phyloP scores from a whole-genome alignment of 2,797 vertebrate genomes.

The Argyrosomus regius region DNA sequence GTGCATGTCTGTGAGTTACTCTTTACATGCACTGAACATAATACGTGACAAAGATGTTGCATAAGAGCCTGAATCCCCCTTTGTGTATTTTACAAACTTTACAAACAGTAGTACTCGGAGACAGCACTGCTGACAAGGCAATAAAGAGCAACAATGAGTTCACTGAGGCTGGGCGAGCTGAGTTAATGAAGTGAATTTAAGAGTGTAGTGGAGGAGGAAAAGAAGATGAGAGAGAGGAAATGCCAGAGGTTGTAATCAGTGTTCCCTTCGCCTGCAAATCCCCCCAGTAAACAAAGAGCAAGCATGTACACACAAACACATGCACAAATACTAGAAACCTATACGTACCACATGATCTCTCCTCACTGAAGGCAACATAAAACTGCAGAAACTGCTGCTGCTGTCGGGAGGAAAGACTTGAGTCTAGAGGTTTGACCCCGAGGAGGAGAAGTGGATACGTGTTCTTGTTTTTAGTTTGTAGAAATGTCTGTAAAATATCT shows the following conservation, averaged over 20 bases:
- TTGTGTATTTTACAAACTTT: conserved; percentile 6
- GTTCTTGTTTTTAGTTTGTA: not conserved
- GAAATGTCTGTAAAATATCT: not conserved
- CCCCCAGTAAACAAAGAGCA: conserved; percentile 38
- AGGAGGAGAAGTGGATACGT: not conserved
- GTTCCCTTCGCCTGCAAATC: conserved; percentile 31
- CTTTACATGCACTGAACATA: not conserved
- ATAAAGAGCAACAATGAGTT: conserved; percentile 12
- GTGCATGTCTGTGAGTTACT: not conserved
- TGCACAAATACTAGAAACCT: not conserved
- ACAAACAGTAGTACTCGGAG: not conserved
- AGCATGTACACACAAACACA: conserved; percentile 17
- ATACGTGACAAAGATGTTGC: not conserved
- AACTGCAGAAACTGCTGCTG: not conserved
- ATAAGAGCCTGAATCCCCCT: not conserved
- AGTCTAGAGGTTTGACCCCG: not conserved
- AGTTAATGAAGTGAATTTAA: conserved; percentile 47
- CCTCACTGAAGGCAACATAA: not conserved
- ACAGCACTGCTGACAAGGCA: not conserved
- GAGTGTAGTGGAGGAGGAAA: conserved; percentile 22
- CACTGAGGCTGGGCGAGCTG: not conserved
- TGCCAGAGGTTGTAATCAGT: conserved; percentile 42
- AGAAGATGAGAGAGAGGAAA: conserved; percentile 52
- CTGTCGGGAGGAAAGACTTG: not conserved
- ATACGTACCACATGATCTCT: not conserved